phyloP scores from a whole-genome alignment of 2,797 vertebrate genomes.

The Carcharodon carcharias region DNA sequence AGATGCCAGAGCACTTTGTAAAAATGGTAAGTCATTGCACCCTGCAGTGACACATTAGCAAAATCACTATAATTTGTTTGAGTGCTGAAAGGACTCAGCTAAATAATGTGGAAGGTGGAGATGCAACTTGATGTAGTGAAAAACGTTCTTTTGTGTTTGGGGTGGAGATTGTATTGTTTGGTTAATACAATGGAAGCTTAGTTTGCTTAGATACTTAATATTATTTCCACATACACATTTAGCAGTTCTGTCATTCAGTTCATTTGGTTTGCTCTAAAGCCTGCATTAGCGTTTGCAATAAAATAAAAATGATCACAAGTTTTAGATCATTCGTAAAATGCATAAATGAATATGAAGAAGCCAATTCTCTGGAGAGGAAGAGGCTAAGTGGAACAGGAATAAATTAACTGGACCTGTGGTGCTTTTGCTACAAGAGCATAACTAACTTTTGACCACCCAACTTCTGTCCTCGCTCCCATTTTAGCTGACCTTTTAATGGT shows the following conservation, averaged over 20 bases:
- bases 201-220: constrained; percentile 32
- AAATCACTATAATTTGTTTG: constrained; percentile 31
- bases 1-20: constrained; percentile 27
- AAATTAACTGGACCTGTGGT: background rate
- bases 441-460: background rate
- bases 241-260: background rate
- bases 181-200: constrained; percentile 23
- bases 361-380: background rate
- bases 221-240: constrained; percentile 30
- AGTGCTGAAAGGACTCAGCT: constrained; percentile 16
- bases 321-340: background rate
- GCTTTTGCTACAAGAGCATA: background rate
- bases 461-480: background rate
- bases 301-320: background rate
- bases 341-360: background rate
- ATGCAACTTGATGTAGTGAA: constrained; percentile 29
- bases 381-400: background rate
- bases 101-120: constrained; percentile 32
- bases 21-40: constrained; percentile 33
- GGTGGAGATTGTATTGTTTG: constrained; percentile 18
- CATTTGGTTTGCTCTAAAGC: background rate
- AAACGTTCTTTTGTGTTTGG: constrained; percentile 23
- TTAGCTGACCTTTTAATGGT: background rate
- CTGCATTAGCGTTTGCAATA: background rate
- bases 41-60: constrained; percentile 28